Evolutionary conservation across 2,113 vertebrate genomes (phyloP), one percentile per base, ranked within the genome.

Genomic region (Vidua chalybeata): DNA sequence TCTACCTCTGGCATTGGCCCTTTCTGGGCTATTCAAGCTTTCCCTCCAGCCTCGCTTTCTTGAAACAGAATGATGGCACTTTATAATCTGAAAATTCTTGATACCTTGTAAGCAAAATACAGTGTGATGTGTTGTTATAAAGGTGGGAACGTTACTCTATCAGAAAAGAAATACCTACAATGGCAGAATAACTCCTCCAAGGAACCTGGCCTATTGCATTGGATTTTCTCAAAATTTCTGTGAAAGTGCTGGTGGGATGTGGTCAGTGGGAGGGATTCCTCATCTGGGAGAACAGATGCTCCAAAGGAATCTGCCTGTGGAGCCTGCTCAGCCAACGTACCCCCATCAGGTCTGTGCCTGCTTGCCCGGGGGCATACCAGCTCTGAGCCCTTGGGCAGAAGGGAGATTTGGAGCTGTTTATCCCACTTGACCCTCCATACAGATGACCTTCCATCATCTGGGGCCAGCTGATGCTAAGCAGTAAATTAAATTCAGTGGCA

Each of bases 401-500:
- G 66, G 88, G 86, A 81, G 92, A 96, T 95, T 95, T 95, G 94
- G 88, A 90, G 86, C 86, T 58, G 61, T 84, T 96, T 93, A 94
- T 93, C 92, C 90, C 83, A 90, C 92, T 97, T 94, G 83, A 96
- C 93, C 92, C 96, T 96, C 96, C 88, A 76, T 94, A 64, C 69
- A 72, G 49, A 94, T 93, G 94, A 95, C 92, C 95, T 93, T 92
- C 92, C 83, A 88, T 94, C 93, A 89, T 88, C 90, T 92, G 92
- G 90, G 92, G 92, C 92, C 94, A 93, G 88, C 92, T 96, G 94
- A 94, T 92, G 84, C 86, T 92, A 97, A 95, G 93, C 86, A 93
- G 88, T 97, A 94, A 96, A 97, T 96, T 96, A 93, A 93, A 96
- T 94, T 94, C 96, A 89, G 92, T 7, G 74, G 58, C 92, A 94